Conservation (phyloP, 2,888 invertebrate species). For the Craniophora ligustri region DNA sequence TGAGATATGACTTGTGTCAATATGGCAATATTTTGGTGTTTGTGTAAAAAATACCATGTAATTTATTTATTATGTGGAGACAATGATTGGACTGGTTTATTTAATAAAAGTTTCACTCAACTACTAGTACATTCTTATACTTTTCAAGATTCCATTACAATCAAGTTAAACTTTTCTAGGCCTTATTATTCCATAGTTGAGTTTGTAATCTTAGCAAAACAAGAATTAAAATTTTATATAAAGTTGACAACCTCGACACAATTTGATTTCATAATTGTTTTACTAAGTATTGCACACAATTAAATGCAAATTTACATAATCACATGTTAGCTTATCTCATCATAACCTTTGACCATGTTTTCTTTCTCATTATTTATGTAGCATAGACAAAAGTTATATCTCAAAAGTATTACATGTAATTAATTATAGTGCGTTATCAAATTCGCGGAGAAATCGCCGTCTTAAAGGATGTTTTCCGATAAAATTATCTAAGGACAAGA, state of each 20-base stretch:
- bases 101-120: no score
- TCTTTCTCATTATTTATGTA: slow-evolving; percentile 14
- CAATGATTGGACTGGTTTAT: no score
- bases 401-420: slow-evolving; percentile 73
- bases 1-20: slow-evolving; percentile 67
- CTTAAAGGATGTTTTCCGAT: slow-evolving; percentile 67
- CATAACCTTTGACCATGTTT: not conserved
- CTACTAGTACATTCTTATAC: no score
- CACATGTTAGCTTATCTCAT: not conserved
- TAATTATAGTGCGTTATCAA: slow-evolving; percentile 60
- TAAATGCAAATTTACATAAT: not conserved
- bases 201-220: no score
- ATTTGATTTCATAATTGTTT: not conserved
- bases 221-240: no score
- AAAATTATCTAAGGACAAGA: slow-evolving; percentile 17
- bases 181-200: no score
- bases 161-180: no score
- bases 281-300: not conserved
- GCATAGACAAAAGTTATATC: slow-evolving; percentile 65
- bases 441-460: slow-evolving; percentile 44
- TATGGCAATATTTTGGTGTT: not conserved
- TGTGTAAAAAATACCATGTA: not conserved
- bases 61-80: no score
- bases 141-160: no score
- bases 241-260: not conserved